phyloP scores from a whole-genome alignment of 2,113 vertebrate species.

The Dissostichus mawsoni region DNA sequence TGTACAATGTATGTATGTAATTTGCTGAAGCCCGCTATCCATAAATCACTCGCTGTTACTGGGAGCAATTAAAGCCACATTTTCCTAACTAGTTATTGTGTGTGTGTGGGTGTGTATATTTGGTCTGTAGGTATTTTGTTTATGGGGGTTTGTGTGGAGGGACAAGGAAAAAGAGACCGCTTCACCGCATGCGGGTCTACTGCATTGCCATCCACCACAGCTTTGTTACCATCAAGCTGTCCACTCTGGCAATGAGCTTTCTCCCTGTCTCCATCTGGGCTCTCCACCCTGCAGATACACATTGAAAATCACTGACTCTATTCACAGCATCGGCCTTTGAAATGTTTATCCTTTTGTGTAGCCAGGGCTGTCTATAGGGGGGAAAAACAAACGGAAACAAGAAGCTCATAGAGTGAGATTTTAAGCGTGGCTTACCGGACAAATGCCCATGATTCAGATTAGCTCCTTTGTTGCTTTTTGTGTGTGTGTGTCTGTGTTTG shows the following conservation, averaged over 20 bases:
- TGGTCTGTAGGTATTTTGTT: constrained; percentile 16
- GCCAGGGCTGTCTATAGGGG: constrained; percentile 46
- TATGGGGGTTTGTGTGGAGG: constrained; percentile 13
- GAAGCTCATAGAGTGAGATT: constrained; percentile 67
- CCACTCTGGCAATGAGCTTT: constrained; percentile 74
- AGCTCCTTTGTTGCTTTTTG: constrained; percentile 64
- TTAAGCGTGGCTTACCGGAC: constrained; percentile 75
- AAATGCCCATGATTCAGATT: constrained; percentile 80
- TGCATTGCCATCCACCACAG: constrained; percentile 65
- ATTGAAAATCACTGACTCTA: constrained; percentile 77
- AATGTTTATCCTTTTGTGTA: constrained; percentile 80
- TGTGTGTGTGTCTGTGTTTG: not conserved
- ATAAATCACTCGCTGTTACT: constrained; percentile 53
- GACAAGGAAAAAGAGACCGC: constrained; percentile 23
- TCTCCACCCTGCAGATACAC: constrained; percentile 69
- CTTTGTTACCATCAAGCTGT: constrained; percentile 79
- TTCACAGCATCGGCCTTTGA: constrained; percentile 73
- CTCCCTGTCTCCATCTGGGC: constrained; percentile 78
- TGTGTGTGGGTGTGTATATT: constrained; percentile 11
- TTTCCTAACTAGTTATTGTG: constrained; percentile 43
- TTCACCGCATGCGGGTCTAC: constrained; percentile 51
- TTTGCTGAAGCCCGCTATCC: constrained; percentile 24
- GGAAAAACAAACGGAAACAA: constrained; percentile 64
- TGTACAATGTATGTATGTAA: constrained; percentile 16
- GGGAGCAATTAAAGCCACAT: constrained; percentile 45